Percentiles rank a stretch among this genome's conserved stretches.
phyloP scores from a whole-genome alignment of 2,113 vertebrate species.

The Dasyurus viverrinus region DNA sequence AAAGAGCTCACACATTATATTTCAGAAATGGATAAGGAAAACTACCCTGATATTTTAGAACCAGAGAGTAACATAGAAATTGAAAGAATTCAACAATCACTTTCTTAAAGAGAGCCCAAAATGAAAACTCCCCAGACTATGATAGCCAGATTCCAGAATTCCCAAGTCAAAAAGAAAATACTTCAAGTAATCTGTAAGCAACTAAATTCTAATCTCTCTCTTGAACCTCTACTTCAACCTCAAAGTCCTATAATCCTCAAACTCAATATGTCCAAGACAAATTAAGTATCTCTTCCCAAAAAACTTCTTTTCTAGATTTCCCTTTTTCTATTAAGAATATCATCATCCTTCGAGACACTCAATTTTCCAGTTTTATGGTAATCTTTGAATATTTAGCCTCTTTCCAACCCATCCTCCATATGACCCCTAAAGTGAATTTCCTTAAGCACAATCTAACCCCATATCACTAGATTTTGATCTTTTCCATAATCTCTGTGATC shows the following conservation, averaged over 20 bases:
- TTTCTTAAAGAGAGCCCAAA: not conserved
- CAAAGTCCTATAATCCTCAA: not conserved
- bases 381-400: not conserved
- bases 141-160: not conserved
- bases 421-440: not conserved
- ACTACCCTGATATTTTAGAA: not conserved
- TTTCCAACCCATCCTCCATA: too few species aligned
- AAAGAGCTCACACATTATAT: not conserved
- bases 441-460: not conserved
- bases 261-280: not conserved
- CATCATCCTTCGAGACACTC: not conserved
- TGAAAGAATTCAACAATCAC: not conserved
- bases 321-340: not conserved
- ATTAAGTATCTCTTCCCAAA: not conserved
- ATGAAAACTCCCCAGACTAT: not conserved
- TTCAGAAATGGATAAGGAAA: not conserved
- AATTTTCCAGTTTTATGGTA: not conserved
- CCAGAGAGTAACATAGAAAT: not conserved
- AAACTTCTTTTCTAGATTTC: not conserved
- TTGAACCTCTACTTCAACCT: not conserved
- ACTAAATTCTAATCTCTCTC: not conserved
- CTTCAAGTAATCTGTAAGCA: not conserved
- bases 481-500: not conserved
- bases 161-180: not conserved
- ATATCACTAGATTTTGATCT: not conserved